A percentile compares a stretch with the other conserved stretches of the same genome.
phyloP scores from a whole-genome alignment of 1,140 invertebrate species.

The Mercenaria mercenaria region DNA sequence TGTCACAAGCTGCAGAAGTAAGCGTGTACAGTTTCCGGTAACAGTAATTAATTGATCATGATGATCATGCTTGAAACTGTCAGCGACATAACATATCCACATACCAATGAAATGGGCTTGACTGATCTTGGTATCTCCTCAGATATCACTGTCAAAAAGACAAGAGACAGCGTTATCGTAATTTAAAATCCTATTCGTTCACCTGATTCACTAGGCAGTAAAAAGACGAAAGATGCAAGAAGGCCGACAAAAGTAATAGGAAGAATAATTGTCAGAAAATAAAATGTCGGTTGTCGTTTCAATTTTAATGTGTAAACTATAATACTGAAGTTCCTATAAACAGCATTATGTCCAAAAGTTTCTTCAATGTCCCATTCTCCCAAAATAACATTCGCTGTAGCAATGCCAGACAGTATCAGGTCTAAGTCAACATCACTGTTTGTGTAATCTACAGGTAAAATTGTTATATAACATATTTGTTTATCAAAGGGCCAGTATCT shows the following conservation, averaged over 20 bases:
- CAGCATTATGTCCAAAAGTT: too few relatives aligned
- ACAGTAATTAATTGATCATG: not conserved
- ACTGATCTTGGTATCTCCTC: slow-evolving; percentile 18
- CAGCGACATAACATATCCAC: not conserved
- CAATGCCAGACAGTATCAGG: not conserved
- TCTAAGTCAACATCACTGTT: not conserved
- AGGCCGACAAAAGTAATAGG: not conserved
- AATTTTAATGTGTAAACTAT: not conserved
- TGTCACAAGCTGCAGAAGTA: not conserved
- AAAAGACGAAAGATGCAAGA: not conserved
- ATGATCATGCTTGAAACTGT: not conserved
- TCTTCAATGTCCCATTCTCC: slow-evolving; percentile 7
- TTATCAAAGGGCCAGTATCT: slow-evolving; percentile 48
- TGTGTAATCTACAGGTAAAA: not conserved
- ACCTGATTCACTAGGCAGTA: slow-evolving; percentile 9
- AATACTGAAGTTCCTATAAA: not conserved
- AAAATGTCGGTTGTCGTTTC: slow-evolving; percentile 1
- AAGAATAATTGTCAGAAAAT: slow-evolving; percentile 26
- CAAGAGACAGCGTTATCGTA: not conserved
- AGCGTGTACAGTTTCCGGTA: not conserved
- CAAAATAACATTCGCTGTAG: not conserved
- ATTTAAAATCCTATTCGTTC: slow-evolving; percentile 41
- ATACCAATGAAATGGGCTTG: not conserved
- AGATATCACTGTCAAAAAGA: slow-evolving; percentile 26
- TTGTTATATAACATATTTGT: not conserved